Conservation (phyloP, 2,888 invertebrate species). For the Metellina segmentata region DNA sequence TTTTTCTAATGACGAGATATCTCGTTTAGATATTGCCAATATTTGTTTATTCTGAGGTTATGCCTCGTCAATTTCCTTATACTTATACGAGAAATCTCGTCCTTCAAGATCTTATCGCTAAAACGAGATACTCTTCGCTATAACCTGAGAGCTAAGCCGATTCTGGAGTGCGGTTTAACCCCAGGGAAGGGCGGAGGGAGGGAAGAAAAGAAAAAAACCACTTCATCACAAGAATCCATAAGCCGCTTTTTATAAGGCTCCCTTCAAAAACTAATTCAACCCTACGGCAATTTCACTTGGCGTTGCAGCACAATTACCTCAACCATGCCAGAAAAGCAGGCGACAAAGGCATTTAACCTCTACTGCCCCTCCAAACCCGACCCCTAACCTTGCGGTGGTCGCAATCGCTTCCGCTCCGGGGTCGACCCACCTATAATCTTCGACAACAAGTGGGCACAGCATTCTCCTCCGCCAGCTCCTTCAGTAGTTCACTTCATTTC, state of each 20-base stretch:
- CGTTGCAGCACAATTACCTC: constrained; percentile 22
- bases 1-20: too few species aligned
- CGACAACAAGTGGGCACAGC: constrained; percentile 21
- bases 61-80: too few species aligned
- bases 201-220: too few species aligned
- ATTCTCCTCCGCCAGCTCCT: constrained; percentile 45
- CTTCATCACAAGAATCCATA: not conserved
- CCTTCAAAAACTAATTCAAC: not conserved
- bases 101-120: too few species aligned
- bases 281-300: not conserved
- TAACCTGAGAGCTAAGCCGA: too few species aligned
- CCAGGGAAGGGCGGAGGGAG: not conserved
- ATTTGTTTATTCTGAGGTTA: too few species aligned
- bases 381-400: constrained; percentile 38
- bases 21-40: too few species aligned
- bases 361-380: not conserved
- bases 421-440: constrained; percentile 51
- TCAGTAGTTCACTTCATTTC: constrained; percentile 59
- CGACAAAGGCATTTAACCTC: constrained; percentile 72
- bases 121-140: too few species aligned
- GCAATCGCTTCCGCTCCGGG: constrained; percentile 58
- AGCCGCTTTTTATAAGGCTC: not conserved
- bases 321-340: constrained; percentile 15
- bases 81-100: too few species aligned
- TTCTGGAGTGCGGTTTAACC: not conserved